Conservation (phyloP, 2,888 invertebrate species). For the Lasioglossum malachurum region DNA sequence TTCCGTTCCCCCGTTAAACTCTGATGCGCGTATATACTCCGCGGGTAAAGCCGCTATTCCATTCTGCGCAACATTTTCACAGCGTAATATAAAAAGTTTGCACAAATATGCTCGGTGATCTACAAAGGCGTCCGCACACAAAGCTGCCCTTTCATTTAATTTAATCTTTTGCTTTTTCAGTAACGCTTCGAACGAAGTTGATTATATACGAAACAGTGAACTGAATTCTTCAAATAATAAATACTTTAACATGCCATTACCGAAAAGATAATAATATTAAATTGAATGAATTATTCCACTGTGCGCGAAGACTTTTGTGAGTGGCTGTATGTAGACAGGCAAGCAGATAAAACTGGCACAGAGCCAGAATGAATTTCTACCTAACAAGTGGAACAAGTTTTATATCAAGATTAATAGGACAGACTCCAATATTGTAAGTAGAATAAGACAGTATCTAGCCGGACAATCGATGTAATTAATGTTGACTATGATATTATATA, state of each 20-base stretch:
- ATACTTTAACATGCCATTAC: neutral
- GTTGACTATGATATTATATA: neutral
- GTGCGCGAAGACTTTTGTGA: neutral
- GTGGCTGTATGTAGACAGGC: neutral
- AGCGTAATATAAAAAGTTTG: neutral
- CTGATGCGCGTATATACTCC: neutral
- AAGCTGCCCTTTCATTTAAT: neutral
- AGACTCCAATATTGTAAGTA: neutral
- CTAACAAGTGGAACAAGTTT: neutral
- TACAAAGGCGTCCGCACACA: neutral
- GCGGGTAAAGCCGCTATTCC: neutral
- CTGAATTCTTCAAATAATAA: neutral
- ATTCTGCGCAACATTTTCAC: neutral
- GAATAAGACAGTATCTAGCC: neutral
- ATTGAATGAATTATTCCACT: neutral
- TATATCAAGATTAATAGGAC: neutral
- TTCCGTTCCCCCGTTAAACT: neutral
- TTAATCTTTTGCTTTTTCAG: neutral
- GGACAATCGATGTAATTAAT: neutral
- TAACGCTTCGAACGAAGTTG: neutral
- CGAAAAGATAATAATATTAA: neutral
- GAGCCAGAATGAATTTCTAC: neutral
- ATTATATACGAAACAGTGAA: too few relatives aligned
- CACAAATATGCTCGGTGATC: neutral
- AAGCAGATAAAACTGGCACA: neutral